These are phyloP conservation scores for Microctonus brassicae DNA, from an alignment of 2,888 invertebrate genomes.

Conservation along the genomic window DNA sequence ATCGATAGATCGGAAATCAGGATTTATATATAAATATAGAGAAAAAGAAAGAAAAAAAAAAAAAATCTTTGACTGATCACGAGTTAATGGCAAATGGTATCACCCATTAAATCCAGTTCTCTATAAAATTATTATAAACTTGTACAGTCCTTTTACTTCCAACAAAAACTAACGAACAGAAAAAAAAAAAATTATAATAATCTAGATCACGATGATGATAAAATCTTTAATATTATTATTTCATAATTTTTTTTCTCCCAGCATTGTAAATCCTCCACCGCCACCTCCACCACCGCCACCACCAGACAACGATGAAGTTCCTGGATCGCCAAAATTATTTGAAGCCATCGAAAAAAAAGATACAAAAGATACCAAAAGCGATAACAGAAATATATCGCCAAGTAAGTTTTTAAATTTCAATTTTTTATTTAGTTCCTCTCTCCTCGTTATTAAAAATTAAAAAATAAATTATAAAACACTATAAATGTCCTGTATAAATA, in stretches of 20 bases:
- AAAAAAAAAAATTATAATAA: not conserved
- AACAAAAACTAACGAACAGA: not conserved
- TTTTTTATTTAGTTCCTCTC: not conserved
- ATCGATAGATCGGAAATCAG: slow-evolving; percentile 26
- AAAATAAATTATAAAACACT: not conserved
- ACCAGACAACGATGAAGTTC: slow-evolving; percentile 58
- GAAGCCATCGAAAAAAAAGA: slow-evolving; percentile 52
- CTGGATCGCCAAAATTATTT: slow-evolving; percentile 50
- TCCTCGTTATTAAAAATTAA: not conserved
- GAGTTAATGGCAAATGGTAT: too few relatives aligned
- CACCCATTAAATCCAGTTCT: not conserved
- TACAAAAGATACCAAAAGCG: slow-evolving; percentile 52
- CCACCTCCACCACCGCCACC: slow-evolving; percentile 66
- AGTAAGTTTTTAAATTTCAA: slow-evolving; percentile 44
- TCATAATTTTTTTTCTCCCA: slow-evolving; percentile 23
- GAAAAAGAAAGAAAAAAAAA: slow-evolving; percentile 23
- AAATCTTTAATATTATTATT: not conserved
- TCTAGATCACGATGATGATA: not conserved
- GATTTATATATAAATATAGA: not conserved
- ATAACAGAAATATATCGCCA: slow-evolving; percentile 51
- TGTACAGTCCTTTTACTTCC: not conserved
- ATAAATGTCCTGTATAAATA: not conserved
- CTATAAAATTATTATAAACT: not conserved
- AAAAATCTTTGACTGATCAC: slow-evolving; percentile 30
- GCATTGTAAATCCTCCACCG: slow-evolving; percentile 60